Conservation (phyloP, 1,140 invertebrate species). For the Drosophila novamexicana region DNA sequence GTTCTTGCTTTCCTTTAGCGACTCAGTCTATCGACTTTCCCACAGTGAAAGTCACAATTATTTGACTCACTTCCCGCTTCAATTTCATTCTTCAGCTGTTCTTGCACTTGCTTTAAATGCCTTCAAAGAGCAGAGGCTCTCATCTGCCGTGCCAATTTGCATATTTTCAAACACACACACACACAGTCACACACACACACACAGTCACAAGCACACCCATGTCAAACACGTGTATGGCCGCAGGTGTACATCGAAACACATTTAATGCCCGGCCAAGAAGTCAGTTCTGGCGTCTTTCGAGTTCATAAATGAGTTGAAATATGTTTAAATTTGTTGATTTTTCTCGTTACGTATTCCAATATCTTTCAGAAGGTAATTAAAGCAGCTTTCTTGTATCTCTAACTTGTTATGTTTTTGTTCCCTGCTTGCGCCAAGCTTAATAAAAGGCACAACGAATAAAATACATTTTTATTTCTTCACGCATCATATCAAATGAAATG, state of each 20-base stretch:
- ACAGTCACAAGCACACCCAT: background rate
- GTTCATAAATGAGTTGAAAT: slow-evolving; percentile 23
- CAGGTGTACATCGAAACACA: slow-evolving; percentile 33
- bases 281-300: slow-evolving; percentile 39
- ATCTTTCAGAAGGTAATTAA: background rate
- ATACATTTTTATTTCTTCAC: slow-evolving; percentile 21
- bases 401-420: background rate
- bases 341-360: background rate
- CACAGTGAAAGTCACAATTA: slow-evolving; percentile 32
- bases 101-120: background rate
- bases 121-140: slow-evolving; percentile 4
- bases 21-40: slow-evolving; percentile 1
- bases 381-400: background rate
- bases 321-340: background rate
- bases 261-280: slow-evolving; percentile 35
- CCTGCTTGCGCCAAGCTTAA: background rate
- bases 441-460: slow-evolving; percentile 40
- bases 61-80: slow-evolving; percentile 25
- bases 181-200: slow-evolving; percentile 6
- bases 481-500: slow-evolving; percentile 23
- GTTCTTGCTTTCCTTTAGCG: slow-evolving; percentile 31
- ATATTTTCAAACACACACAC: slow-evolving; percentile 44
- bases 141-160: slow-evolving; percentile 48
- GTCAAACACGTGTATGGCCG: slow-evolving; percentile 31
- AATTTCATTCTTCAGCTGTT: slow-evolving; percentile 8